Conservation (phyloP, 2,888 invertebrate species). For the Ischnura elegans region DNA sequence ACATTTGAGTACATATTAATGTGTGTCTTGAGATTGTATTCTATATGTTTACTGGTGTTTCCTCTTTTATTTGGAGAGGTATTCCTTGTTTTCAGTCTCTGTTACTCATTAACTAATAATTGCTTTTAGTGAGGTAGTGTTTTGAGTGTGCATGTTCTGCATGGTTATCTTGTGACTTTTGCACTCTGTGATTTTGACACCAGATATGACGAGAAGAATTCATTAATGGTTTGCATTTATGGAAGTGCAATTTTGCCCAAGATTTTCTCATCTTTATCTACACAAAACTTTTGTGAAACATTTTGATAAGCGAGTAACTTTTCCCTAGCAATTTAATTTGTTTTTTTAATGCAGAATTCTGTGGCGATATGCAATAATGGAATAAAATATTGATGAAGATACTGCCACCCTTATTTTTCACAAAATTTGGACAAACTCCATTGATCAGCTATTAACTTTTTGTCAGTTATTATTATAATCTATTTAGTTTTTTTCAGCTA, state of each 20-base stretch:
- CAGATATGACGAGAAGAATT: background rate
- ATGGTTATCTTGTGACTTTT: slow-evolving; percentile 16
- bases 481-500: background rate
- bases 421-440: background rate
- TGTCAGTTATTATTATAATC: background rate
- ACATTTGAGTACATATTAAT: background rate
- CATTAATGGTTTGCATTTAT: background rate
- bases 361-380: too few species aligned
- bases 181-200: background rate
- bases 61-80: background rate
- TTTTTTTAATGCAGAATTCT: too few species aligned
- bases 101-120: background rate
- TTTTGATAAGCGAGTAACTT: too few species aligned
- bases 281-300: background rate
- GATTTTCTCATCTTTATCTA: background rate
- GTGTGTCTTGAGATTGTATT: background rate
- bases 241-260: background rate
- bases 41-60: background rate
- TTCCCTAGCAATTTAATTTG: too few species aligned
- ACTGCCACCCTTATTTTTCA: background rate
- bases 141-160: slow-evolving; percentile 46
- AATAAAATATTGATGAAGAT: background rate
- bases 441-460: background rate
- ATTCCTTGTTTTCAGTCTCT: background rate
- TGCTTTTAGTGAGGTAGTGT: background rate